phyloP scores from a whole-genome alignment of 2,113 vertebrate species.

The Lepus timidus region DNA sequence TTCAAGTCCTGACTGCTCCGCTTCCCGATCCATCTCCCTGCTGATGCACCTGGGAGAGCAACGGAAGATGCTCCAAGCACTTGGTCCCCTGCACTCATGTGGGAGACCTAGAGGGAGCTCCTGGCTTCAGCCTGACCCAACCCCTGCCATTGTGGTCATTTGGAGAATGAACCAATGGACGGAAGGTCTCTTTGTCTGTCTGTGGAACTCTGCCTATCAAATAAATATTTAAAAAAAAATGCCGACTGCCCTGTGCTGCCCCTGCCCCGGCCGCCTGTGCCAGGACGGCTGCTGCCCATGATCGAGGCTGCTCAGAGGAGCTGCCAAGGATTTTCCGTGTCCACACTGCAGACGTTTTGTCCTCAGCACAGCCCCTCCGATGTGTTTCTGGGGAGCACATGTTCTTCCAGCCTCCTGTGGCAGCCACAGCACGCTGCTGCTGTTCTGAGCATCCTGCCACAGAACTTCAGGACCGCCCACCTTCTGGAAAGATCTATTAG shows the following conservation, averaged over 20 bases:
- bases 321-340: not conserved
- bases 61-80: no score
- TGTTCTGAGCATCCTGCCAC: rapidly evolving
- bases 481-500: not conserved
- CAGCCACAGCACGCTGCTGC: not conserved
- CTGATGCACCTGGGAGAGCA: no score
- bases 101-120: no score
- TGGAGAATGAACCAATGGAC: no score
- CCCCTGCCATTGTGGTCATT: no score
- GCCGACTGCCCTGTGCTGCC: not conserved
- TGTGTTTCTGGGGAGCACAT: not conserved
- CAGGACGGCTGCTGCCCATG: not conserved
- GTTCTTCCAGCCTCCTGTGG: not conserved
- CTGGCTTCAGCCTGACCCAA: no score
- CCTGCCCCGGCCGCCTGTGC: rapidly evolving
- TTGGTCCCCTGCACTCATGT: no score
- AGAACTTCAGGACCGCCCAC: no score
- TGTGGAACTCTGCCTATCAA: no score
- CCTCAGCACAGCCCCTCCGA: rapidly evolving
- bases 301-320: not conserved
- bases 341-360: rapidly evolving
- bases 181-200: no score
- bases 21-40: no score
- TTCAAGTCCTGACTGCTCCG: no score
- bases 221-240: not conserved